Evolutionary conservation across 2,797 vertebrate species (phyloP), one percentile per base, ranked within the genome.

Genomic region (Gorsachius magnificus): DNA sequence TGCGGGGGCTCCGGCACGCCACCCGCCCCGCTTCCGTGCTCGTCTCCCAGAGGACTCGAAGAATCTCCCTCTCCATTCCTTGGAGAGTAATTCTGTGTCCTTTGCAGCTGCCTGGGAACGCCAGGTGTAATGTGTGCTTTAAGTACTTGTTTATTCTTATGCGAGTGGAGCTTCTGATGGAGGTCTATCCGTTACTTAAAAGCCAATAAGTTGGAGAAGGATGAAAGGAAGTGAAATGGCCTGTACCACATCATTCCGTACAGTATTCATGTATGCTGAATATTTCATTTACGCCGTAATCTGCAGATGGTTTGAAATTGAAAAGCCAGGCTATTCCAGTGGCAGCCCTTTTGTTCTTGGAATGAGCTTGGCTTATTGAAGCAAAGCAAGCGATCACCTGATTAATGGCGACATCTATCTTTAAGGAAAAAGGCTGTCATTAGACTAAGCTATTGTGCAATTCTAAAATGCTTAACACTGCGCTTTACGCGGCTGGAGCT

Each of bases 341-440:
- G 80, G 87, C 94, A 93, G 46, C 53, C 50, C 77, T 92, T 96
- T 96, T 89, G 88, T 93, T 97, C 93, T 46, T 81, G 58, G 74
- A 82, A 87, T 63, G 66, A 89, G 86, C 50, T 82, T 43, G 65
- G 54, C 29, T 86, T 93, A 71, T 54, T 82, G 65, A 82, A 93
- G 90, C 88, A 82, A 79, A 90, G 74, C 70, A 61, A 57, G 54
- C 3, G 3, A 90, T 65, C 50, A 36, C 54, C 50, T 92, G 90
- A 95, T 82, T 92, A 95, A 93, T 87, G 66, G 54, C 70, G 92
- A 48, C 66, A 90, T 88, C 86, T 61, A 28, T 90, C 90, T 90
- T 83, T 57, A 86, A 76, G 65, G 72, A 9, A 90, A 93, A 86
- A 69, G 24, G n/a, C 35, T 93, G 65, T 78, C 80, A 33, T 81